Conservation (phyloP, 2,888 invertebrate genomes). For the Oxyteleia sp. region DNA sequence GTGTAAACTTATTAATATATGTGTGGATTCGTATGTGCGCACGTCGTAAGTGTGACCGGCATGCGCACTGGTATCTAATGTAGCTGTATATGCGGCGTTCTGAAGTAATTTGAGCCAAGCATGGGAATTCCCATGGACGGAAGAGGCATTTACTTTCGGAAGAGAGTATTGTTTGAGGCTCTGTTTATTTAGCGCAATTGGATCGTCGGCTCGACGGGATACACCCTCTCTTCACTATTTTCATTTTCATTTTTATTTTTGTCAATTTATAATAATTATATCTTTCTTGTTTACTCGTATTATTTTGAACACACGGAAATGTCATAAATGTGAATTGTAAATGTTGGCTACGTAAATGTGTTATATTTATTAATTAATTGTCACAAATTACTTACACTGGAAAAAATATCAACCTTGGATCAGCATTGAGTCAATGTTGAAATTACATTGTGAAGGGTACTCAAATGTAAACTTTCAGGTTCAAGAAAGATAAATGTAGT, state of each 20-base stretch:
- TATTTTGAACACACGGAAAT: too few relatives aligned
- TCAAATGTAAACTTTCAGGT: too few relatives aligned
- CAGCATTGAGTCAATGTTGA: too few relatives aligned
- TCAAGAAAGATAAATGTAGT: too few relatives aligned
- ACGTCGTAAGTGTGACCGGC: constrained; percentile 86
- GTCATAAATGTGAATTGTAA: too few relatives aligned
- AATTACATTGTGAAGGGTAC: too few relatives aligned
- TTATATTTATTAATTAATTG: too few relatives aligned
- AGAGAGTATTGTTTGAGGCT: constrained; percentile 56
- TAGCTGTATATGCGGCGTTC: constrained; percentile 69
- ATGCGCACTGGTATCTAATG: constrained; percentile 82
- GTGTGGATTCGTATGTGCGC: constrained; percentile 77
- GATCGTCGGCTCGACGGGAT: not conserved
- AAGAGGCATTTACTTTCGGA: constrained; percentile 60
- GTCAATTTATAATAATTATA: too few relatives aligned
- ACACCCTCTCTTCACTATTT: not conserved
- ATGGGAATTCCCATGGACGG: constrained; percentile 76
- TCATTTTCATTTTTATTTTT: not conserved
- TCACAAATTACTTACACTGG: too few relatives aligned
- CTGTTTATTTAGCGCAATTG: constrained; percentile 47
- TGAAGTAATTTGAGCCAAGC: constrained; percentile 69
- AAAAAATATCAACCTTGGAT: too few relatives aligned
- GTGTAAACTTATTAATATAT: constrained; percentile 1
- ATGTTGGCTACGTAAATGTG: too few relatives aligned
- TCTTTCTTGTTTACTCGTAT: too few relatives aligned